Percentiles rank a stretch among this genome's conserved stretches.
These are phyloP conservation scores for Thera britannica DNA, from an alignment of 2,888 invertebrate genomes.

Conservation along the genomic window DNA sequence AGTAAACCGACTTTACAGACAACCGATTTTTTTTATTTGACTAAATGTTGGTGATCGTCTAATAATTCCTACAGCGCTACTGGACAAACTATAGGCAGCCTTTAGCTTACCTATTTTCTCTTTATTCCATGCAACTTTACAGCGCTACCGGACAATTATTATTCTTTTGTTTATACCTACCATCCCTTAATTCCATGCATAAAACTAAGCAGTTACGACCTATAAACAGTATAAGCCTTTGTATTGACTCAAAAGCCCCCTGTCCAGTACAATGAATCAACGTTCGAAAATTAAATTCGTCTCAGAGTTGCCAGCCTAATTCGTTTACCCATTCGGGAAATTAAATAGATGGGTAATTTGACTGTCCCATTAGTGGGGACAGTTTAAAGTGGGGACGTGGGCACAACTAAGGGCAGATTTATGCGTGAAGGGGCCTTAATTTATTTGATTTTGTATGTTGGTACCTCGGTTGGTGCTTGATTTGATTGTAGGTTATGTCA, in stretches of 20 bases:
- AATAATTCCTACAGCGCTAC: too few species aligned
- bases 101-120: too few species aligned
- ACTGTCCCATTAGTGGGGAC: constrained; percentile 76
- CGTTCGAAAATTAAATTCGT: constrained; percentile 79
- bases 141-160: too few species aligned
- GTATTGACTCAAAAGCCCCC: constrained; percentile 23
- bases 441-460: constrained; percentile 55
- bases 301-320: constrained; percentile 82
- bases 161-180: too few species aligned
- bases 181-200: too few species aligned
- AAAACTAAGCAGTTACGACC: not conserved
- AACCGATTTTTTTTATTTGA: too few species aligned
- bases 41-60: too few species aligned
- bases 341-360: constrained; percentile 84
- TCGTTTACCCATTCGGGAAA: constrained; percentile 82
- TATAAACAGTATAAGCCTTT: not conserved
- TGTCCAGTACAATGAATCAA: constrained; percentile 64
- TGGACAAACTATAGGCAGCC: too few species aligned
- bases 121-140: too few species aligned
- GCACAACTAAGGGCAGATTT: constrained; percentile 70
- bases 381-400: constrained; percentile 65
- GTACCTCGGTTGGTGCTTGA: constrained; percentile 23
- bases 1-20: too few species aligned
- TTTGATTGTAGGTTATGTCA: constrained; percentile 41
- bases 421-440: constrained; percentile 60